These are phyloP conservation scores for Mylabris phalerata DNA, from an alignment of 1,140 invertebrate genomes.

Conservation along the genomic window DNA sequence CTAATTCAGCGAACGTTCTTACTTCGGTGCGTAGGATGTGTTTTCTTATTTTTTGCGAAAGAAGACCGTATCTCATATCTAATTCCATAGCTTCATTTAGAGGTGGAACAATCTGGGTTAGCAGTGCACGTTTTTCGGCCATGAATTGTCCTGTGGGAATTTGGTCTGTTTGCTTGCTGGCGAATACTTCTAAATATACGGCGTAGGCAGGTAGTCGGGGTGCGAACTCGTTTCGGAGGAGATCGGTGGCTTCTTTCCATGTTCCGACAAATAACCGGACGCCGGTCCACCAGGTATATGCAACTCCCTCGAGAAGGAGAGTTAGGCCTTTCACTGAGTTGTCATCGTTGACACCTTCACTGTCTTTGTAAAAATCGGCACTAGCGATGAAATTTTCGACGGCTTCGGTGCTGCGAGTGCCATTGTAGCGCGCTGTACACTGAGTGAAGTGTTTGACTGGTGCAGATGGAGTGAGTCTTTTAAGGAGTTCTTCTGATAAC, in stretches of 20 bases:
- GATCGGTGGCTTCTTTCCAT: not conserved
- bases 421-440: too few species aligned
- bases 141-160: not conserved
- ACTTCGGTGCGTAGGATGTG: too few species aligned
- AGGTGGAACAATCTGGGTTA: not conserved
- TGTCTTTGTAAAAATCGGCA: not conserved
- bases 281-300: constrained; percentile 2
- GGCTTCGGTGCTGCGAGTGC: too few species aligned
- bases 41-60: too few species aligned
- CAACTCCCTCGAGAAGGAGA: not conserved
- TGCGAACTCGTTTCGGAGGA: not conserved
- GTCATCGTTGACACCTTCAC: not conserved
- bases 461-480: too few species aligned
- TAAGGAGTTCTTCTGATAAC: too few species aligned
- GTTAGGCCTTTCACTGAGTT: constrained; percentile 1
- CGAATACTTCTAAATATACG: constrained; percentile 3
- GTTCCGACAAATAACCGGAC: not conserved
- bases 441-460: too few species aligned
- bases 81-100: not conserved
- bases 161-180: not conserved
- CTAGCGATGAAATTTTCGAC: not conserved
- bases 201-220: not conserved
- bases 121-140: not conserved
- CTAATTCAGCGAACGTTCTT: too few species aligned
- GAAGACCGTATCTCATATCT: too few species aligned